Evolutionary conservation across 2,888 invertebrate genomes (phyloP), one percentile per base, ranked within the genome.

Genomic region (Caenorhabditis doughertyi): DNA sequence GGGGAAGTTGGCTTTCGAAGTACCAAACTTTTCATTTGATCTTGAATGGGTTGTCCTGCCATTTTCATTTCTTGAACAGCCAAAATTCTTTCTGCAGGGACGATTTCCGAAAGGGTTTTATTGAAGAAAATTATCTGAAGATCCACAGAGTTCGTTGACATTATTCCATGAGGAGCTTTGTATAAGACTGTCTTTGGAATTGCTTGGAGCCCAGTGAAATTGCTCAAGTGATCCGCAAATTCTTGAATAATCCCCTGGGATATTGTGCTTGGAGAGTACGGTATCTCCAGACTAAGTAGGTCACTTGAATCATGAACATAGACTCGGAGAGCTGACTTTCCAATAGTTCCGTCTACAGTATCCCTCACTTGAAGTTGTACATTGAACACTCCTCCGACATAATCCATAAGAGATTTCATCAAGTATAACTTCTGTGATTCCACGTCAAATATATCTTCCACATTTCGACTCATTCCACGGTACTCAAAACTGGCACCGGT

Each of bases 41-140:
- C 21, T 29, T 32, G 32, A 8, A 25, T n/a, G n/a, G n/a, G 25
- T 13, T 25, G n/a, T 8, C 18, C 27, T 0, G 11, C 27, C 18
- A 23, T 39, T 18, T 39, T 68, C 76, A 68, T 70, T 25, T 71
- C 76, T n/a, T 39, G 67, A 27, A 70, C 42, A 7, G 82, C 82
- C 29, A 82, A 23, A 13, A 74, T 58, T n/a, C 23, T 55, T 16
- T 83, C 83, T 11, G 79, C 79, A 0, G 79, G 83, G 1, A 83
- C 56, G 0, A 83, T 79, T 65, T 83, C 83, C 3, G 74, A 68
- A 3, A 72, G 35, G 0, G 71, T 74, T 44, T 79, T 71, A 47
- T 83, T 83, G 71, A 83, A 79, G 44, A 83, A 79, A 2, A 83
- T 67, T 65, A 74, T 18, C n/a, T 79, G 73, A 9, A 83, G 23